A percentile compares a stretch with the other conserved stretches of the same genome.
Evolutionary conservation across 35 echinoderm and acorn worm species (phyloP).

Genomic region (Ptychodera flava): DNA sequence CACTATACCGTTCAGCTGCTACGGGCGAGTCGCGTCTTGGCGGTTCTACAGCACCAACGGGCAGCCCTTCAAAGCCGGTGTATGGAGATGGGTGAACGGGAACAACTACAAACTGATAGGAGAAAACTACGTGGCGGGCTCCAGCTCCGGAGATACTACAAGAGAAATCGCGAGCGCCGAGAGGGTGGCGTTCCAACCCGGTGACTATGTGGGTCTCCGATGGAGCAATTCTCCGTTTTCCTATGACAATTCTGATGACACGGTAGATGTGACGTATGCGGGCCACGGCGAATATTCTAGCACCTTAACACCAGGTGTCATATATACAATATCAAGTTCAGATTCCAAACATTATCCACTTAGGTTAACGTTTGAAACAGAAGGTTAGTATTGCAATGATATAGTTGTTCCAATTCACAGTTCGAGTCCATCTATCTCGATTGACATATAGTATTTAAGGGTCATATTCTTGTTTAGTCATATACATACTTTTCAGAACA

Average conservation of each 20-base stretch:
- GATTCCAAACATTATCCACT: constrained; percentile 49
- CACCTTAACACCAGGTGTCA: constrained; percentile 2
- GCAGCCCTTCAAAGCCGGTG: constrained; percentile 52
- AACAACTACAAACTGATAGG: constrained; percentile 79
- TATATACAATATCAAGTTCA: constrained; percentile 30
- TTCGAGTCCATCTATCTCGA: too few species aligned
- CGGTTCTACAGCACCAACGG: constrained; percentile 52
- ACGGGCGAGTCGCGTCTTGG: constrained; percentile 57
- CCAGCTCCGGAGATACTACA: constrained; percentile 45
- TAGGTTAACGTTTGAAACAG: constrained; percentile 63
- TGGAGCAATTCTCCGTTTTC: constrained; percentile 36
- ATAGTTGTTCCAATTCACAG: too few species aligned
- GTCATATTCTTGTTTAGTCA: background rate
- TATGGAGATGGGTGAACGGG: constrained; percentile 45
- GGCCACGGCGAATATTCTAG: constrained; percentile 33
- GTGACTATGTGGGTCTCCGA: constrained; percentile 61
- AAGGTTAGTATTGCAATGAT: constrained; percentile 39
- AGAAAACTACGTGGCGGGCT: constrained; percentile 55
- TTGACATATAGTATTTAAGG: background rate
- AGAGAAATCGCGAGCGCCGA: constrained; percentile 37
- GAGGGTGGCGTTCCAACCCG: constrained; percentile 57
- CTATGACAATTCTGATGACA: constrained; percentile 63
- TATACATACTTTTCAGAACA: background rate
- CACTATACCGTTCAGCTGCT: constrained; percentile 39
- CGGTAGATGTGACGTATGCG: constrained; percentile 21